phyloP scores from a whole-genome alignment of 2,113 vertebrate species.

The Cheilinus undulatus region DNA sequence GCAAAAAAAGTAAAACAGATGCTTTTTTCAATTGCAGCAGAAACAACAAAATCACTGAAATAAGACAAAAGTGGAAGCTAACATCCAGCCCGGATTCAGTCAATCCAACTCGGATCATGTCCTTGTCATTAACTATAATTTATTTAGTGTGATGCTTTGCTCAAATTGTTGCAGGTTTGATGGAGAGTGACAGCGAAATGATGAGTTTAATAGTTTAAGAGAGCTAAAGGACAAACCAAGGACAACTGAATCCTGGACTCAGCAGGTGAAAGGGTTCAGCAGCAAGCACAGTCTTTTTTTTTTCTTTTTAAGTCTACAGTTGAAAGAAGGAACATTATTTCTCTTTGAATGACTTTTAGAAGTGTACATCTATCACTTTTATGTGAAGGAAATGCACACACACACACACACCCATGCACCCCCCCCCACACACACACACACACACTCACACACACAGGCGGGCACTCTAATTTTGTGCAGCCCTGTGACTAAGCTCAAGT shows the following conservation, averaged over 20 bases:
- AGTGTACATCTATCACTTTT: conserved; percentile 23
- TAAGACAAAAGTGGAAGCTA: conserved; percentile 92
- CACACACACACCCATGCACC: conserved; percentile 1
- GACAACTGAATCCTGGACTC: conserved; percentile 86
- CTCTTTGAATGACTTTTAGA: conserved; percentile 16
- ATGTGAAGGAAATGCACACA: conserved; percentile 4
- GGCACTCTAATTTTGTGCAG: conserved; percentile 31
- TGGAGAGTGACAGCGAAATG: conserved; percentile 81
- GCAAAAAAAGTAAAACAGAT: conserved; percentile 90
- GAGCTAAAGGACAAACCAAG: conserved; percentile 69
- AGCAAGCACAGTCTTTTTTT: conserved; percentile 86
- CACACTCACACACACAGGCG: neutral
- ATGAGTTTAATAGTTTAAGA: conserved; percentile 50
- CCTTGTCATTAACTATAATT: conserved; percentile 55
- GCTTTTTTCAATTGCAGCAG: conserved; percentile 90
- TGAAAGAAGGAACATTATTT: conserved; percentile 55
- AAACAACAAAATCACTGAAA: conserved; percentile 87
- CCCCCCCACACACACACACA: neutral
- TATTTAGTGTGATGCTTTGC: conserved; percentile 18
- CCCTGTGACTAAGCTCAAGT: conserved; percentile 28
- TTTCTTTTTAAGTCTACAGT: conserved; percentile 1
- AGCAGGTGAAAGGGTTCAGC: conserved; percentile 95
- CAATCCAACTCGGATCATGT: conserved; percentile 44
- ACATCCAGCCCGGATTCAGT: conserved; percentile 81
- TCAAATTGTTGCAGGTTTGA: conserved; percentile 32